phyloP scores from a whole-genome alignment of 2,888 invertebrate genomes.

The Cantharis rustica region DNA sequence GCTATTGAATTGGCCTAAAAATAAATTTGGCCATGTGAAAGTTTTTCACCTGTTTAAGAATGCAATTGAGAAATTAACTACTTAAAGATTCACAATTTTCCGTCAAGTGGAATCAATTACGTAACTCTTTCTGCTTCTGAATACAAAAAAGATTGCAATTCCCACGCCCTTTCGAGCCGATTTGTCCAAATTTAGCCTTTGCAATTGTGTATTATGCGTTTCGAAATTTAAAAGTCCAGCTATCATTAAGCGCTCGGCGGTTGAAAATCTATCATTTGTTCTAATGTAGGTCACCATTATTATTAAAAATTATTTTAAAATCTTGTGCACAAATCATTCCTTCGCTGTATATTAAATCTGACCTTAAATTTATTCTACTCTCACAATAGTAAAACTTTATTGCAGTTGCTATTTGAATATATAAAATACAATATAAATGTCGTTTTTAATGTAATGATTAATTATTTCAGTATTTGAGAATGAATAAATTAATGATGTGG shows the following conservation, averaged over 20 bases:
- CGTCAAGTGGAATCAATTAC: not conserved
- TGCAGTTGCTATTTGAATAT: not conserved
- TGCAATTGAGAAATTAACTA: not conserved
- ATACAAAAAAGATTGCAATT: not conserved
- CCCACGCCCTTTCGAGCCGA: not conserved
- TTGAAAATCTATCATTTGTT: not conserved
- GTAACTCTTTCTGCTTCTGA: not conserved
- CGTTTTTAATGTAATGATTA: not conserved
- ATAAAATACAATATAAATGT: not conserved
- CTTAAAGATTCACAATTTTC: not conserved
- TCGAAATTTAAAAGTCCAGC: not conserved
- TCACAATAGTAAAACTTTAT: not conserved
- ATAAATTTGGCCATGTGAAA: slow-evolving; percentile 15
- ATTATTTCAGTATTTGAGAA: not conserved
- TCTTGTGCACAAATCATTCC: not conserved
- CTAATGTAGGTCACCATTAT: not conserved
- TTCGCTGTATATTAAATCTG: not conserved
- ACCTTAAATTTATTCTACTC: not conserved
- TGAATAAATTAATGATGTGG: not conserved
- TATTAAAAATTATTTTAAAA: not conserved
- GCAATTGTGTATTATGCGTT: not conserved
- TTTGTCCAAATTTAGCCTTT: not conserved
- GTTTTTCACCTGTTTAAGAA: slow-evolving; percentile 5
- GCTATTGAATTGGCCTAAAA: slow-evolving; percentile 9
- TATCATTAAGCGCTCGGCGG: not conserved